These are phyloP conservation scores for Vanessa tameamea DNA, from an alignment of 1,140 invertebrate genomes.

Conservation along the genomic window DNA sequence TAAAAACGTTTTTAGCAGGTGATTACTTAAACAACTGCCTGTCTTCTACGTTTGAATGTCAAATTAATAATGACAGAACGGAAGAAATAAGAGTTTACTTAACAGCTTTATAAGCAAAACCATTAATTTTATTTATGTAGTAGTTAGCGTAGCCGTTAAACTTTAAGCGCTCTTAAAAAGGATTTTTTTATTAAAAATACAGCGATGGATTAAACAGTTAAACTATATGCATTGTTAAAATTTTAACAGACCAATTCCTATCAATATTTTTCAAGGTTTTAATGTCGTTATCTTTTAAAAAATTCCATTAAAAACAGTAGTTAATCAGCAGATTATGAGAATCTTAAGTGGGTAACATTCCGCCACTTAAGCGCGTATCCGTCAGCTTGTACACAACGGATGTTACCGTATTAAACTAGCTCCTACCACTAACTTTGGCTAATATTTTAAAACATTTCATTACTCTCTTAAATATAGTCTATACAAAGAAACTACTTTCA, in stretches of 20 bases:
- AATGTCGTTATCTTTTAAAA: slow-evolving; percentile 35
- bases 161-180: too few species aligned
- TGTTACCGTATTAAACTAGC: neutral
- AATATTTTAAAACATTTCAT: neutral
- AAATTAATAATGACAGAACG: too few species aligned
- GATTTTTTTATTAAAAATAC: too few species aligned
- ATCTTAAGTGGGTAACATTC: slow-evolving; percentile 28
- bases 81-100: too few species aligned
- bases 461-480: neutral
- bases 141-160: too few species aligned
- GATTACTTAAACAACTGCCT: too few species aligned
- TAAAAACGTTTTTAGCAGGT: too few species aligned
- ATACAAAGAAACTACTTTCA: too few species aligned
- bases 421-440: neutral
- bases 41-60: too few species aligned
- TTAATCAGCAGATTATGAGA: slow-evolving; percentile 20
- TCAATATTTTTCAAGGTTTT: neutral
- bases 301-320: slow-evolving; percentile 55
- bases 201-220: too few species aligned
- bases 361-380: slow-evolving; percentile 17
- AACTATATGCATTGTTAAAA: neutral
- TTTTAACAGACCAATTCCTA: neutral
- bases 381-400: slow-evolving; percentile 4
- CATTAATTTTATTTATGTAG: too few species aligned
- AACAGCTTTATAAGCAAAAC: too few species aligned